Conservation (phyloP, 2,797 vertebrate genomes). For the Lepilemur ruficaudatus region DNA sequence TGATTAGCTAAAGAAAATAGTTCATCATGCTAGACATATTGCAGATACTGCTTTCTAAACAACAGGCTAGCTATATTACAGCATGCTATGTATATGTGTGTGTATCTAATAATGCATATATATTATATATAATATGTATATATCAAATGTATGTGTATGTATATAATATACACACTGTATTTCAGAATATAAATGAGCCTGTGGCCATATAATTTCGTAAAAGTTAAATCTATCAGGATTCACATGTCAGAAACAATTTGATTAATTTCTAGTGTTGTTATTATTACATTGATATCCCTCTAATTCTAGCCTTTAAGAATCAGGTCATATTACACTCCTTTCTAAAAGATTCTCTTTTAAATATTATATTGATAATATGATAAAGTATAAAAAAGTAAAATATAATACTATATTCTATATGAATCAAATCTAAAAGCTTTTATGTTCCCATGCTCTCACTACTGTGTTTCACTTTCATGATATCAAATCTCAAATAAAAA, state of each 20-base stretch:
- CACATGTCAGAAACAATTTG: constrained; percentile 32
- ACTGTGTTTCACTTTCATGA: constrained; percentile 3
- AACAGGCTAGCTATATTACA: not conserved
- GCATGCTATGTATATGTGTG: too few relatives aligned
- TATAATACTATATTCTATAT: not conserved
- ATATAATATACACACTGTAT: fast-evolving
- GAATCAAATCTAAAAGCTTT: not conserved
- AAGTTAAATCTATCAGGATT: not conserved
- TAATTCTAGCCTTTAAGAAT: not conserved
- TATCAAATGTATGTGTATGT: not conserved
- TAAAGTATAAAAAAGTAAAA: not conserved
- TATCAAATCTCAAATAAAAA: constrained; percentile 30
- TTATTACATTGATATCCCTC: not conserved
- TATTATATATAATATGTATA: not conserved
- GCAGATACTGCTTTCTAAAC: not conserved
- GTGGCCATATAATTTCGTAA: not conserved
- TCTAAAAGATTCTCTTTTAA: constrained; percentile 42
- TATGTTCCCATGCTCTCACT: not conserved
- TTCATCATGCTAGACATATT: not conserved
- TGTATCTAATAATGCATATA: not conserved
- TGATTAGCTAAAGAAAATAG: constrained; percentile 38
- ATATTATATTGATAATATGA: not conserved
- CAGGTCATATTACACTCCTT: not conserved
- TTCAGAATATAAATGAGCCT: not conserved
- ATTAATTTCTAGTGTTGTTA: not conserved